These are phyloP conservation scores for Pristiophorus japonicus DNA, from an alignment of 2,113 vertebrate genomes.

Conservation along the genomic window DNA sequence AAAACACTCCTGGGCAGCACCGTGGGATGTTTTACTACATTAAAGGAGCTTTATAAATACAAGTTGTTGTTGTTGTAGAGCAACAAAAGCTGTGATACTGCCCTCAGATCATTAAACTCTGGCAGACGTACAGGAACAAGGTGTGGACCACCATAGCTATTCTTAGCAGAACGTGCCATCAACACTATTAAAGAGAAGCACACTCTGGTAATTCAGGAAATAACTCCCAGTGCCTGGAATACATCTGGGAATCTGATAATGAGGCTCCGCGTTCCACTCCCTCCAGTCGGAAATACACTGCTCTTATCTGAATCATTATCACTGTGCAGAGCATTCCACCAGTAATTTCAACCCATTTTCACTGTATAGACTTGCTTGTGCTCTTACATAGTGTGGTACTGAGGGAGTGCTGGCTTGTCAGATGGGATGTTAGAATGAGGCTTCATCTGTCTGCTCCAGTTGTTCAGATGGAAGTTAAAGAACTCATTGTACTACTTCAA, in stretches of 20 bases:
- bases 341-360: not conserved
- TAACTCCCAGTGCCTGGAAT: not conserved
- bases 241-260: not conserved
- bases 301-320: not conserved
- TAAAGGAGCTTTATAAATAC: too few relatives aligned
- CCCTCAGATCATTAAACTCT: not conserved
- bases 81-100: not conserved
- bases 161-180: not conserved
- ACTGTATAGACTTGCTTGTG: not conserved
- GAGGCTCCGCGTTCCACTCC: not conserved
- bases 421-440: not conserved
- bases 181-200: not conserved
- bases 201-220: not conserved
- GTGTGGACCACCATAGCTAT: not conserved
- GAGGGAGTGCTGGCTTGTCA: not conserved
- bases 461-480: not conserved
- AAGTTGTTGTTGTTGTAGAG: too few relatives aligned
- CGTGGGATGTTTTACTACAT: too few relatives aligned
- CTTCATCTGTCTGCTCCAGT: not conserved
- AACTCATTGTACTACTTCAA: not conserved
- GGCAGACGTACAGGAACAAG: not conserved
- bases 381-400: not conserved
- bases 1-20: too few relatives aligned
- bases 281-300: not conserved
- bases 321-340: not conserved